Base-by-base conservation (phyloP, 1,140 invertebrate species). In the Sipha flava region DNA sequence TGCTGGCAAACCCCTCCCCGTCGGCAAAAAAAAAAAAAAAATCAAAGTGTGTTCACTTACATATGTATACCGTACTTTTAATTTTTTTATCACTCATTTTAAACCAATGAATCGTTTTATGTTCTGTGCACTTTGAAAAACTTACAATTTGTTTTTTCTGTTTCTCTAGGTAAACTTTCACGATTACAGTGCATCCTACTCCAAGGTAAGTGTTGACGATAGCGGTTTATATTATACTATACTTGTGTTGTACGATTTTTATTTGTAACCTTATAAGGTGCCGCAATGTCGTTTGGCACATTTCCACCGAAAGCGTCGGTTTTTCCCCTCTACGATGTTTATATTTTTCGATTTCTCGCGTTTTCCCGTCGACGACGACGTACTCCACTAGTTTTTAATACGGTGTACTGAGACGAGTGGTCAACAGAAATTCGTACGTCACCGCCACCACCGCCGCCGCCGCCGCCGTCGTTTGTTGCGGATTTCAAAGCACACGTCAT, bases 91-190 rank as follows among this genome's bases (percentile, higher is more conserved):
- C n/a, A n/a, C n/a, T n/a, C n/a, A n/a, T n/a, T n/a, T n/a, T n/a
- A n/a, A n/a, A n/a, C n/a, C n/a, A n/a, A n/a, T n/a, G n/a, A n/a
- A n/a, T n/a, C n/a, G n/a, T n/a, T n/a, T n/a, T n/a, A n/a, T n/a
- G n/a, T n/a, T n/a, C n/a, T n/a, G n/a, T n/a, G n/a, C n/a, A n/a
- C n/a, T 14, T 47, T 5, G 45, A 47, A 47, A 47, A 18, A 45
- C 64, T 68, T 18, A 68, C 37, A 3, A 43, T 40, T 43, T 43
- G n/a, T 23, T 66, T 23, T 68, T 52, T 52, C 23, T 23, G 10
- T 73, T 59, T 57, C 31, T 77, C 21, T 14, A 77, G 73, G 73
- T 77, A 40, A 77, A 77, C 52, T 77, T 40, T 43, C 73, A 77
- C 52, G 73, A 77, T 26, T 77, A 77, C 73, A 54, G 37, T 34